Base-by-base conservation (phyloP, 2,797 vertebrate genomes). In the Tolypeutes matacus region DNA sequence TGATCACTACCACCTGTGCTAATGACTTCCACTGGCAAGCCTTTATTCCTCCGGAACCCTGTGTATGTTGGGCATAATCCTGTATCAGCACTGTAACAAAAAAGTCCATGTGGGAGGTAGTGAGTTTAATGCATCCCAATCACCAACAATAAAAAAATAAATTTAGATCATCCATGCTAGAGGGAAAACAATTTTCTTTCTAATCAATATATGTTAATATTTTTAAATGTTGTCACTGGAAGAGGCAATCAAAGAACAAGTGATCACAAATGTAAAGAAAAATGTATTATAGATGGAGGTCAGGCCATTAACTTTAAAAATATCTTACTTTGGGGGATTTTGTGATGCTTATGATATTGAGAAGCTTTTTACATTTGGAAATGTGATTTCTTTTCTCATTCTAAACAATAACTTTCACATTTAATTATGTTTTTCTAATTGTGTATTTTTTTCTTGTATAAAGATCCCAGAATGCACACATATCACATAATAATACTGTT, bases 391-490 rank as follows among this genome's bases (percentile, higher is more conserved):
- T 51, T 80, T 88, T 73, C 34, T 93, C n/a, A 80, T 70, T 92
- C 14, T 70, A 81, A 67, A 60, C 29, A 89, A 78, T 86, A 58
- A 75, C 14, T 88, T 70, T 93, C 21, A 25, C 6, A 65, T 70
- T 25, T 70, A 39, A 53, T 46, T 95, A 89, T 91, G 29, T 29
- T 80, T 89, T 90, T n/a, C 4, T 42, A 86, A 76, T 77, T 89
- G 20, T 46, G 1, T 62, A 64, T 49, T 58, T 82, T 81, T 73
- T 70, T 53, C 10, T 62, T 78, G 92, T 82, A 70, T 51, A 76
- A 62, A 17, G 36, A 2, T 3, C 4, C 0, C 3, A 17, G 4
- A 1, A 18, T 18, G 1, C 4, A 82, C n/a, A 49, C 46, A 92
- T 12, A 77, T 46, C 73, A 12, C 10, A 49, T 18, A 60, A 2